Percentiles rank a stretch among this genome's conserved stretches.
Evolutionary conservation across 2,113 vertebrate species (phyloP).

Genomic region (Neogale vison): DNA sequence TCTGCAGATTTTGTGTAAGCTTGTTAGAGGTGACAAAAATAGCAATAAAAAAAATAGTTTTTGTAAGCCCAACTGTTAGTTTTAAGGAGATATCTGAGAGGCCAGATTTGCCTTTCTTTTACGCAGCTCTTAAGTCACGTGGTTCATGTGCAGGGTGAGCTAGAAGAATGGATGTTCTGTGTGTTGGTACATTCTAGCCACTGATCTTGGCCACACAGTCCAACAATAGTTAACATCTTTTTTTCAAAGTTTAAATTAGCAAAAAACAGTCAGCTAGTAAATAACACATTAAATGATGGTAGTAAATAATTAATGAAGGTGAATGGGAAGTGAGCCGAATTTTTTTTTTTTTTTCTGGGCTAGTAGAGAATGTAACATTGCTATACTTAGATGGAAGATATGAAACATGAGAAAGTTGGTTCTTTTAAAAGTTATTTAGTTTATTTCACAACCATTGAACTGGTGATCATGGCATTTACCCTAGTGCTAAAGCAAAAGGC

Average conservation of each 20-base stretch:
- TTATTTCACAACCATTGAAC: slow-evolving; percentile 68
- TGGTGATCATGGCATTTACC: not conserved
- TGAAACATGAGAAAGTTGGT: slow-evolving; percentile 31
- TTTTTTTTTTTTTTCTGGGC: slow-evolving; percentile 15
- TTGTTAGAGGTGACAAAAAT: slow-evolving; percentile 6
- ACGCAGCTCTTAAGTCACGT: not conserved
- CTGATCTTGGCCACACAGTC: slow-evolving; percentile 56
- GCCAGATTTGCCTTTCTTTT: slow-evolving; percentile 42
- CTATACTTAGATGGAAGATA: slow-evolving; percentile 64
- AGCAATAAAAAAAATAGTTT: not conserved
- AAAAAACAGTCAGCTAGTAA: slow-evolving; percentile 7
- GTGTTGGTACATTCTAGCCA: slow-evolving; percentile 56
- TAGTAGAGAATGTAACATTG: slow-evolving; percentile 57
- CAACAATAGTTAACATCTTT: slow-evolving; percentile 65
- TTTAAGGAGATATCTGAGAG: not conserved
- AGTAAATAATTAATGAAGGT: slow-evolving; percentile 39
- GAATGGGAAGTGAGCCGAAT: not conserved
- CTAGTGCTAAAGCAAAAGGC: slow-evolving; percentile 53
- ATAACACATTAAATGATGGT: slow-evolving; percentile 40
- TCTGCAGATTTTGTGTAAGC: not conserved
- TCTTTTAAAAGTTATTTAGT: slow-evolving; percentile 69
- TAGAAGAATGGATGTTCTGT: slow-evolving; percentile 76
- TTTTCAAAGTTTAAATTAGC: slow-evolving; percentile 56
- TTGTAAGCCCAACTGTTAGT: not conserved
- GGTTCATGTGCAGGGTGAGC: slow-evolving; percentile 38